phyloP scores from a whole-genome alignment of 2,888 invertebrate species.

The Hirtodrosophila alboralis region DNA sequence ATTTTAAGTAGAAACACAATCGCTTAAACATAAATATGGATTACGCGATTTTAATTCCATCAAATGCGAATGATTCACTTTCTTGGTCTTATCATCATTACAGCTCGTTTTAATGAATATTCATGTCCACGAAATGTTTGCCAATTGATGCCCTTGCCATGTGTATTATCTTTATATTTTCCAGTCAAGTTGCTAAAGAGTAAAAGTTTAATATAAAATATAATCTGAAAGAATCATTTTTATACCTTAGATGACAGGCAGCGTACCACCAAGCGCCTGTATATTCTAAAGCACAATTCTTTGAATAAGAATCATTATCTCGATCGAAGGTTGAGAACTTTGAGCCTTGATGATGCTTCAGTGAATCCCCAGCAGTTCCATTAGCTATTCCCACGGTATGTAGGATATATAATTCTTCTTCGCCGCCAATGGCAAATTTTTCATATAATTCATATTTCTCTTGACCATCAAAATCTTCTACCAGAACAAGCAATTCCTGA shows the following conservation, averaged over 20 bases:
- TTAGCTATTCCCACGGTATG: slow-evolving; percentile 15
- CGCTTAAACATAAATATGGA: too few species aligned
- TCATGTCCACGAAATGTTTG: slow-evolving; percentile 21
- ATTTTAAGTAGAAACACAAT: too few species aligned
- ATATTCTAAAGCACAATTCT: slow-evolving; percentile 14
- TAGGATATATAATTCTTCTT: slow-evolving; percentile 8
- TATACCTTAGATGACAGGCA: slow-evolving; percentile 31
- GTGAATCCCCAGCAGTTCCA: slow-evolving; percentile 28
- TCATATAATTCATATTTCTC: slow-evolving; percentile 20
- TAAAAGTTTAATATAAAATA: neutral
- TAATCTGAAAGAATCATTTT: too few species aligned
- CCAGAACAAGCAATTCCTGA: slow-evolving; percentile 23
- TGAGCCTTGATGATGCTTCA: slow-evolving; percentile 8
- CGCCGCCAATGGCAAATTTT: slow-evolving; percentile 21
- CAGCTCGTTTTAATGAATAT: slow-evolving; percentile 34
- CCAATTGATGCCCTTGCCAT: slow-evolving; percentile 38
- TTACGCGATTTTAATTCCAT: too few species aligned
- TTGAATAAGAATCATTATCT: slow-evolving; percentile 8
- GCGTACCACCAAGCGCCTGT: slow-evolving; percentile 33
- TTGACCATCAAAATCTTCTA: slow-evolving; percentile 22
- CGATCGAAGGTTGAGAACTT: slow-evolving; percentile 33
- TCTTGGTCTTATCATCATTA: slow-evolving; percentile 41
- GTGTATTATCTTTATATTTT: slow-evolving; percentile 27
- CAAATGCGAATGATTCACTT: neutral
- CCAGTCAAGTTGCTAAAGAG: slow-evolving; percentile 36